phyloP scores from a whole-genome alignment of 2,113 vertebrate species.

The Ctenodactylus gundi region DNA sequence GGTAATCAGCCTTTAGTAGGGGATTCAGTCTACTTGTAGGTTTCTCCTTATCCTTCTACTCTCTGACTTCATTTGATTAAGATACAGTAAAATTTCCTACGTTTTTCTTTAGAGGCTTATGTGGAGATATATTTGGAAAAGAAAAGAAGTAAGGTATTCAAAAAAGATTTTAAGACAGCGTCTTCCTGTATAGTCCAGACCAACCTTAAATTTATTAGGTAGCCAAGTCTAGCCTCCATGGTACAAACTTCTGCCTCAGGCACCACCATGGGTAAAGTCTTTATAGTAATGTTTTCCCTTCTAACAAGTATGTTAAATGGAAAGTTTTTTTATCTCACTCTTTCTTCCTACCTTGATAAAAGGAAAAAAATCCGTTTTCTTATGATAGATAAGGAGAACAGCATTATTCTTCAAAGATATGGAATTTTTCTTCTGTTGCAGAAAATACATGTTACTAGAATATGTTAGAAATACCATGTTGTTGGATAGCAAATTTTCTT shows the following conservation, averaged over 20 bases:
- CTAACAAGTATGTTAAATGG: neutral
- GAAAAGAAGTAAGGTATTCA: neutral
- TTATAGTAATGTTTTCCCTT: neutral
- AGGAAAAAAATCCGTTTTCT: neutral
- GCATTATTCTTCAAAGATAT: neutral
- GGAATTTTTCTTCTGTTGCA: neutral
- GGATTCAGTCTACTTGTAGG: neutral
- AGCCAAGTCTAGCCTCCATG: neutral
- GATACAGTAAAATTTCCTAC: neutral
- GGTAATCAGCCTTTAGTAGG: neutral
- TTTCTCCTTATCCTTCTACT: neutral
- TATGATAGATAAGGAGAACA: neutral
- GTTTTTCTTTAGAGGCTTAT: neutral
- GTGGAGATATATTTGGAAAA: neutral
- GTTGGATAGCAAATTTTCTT: neutral
- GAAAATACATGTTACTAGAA: neutral
- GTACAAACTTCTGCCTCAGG: neutral
- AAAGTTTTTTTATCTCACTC: neutral
- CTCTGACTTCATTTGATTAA: constrained; percentile 12
- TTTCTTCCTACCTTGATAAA: constrained; percentile 26
- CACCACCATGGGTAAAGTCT: neutral
- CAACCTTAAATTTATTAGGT: neutral
- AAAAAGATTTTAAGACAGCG: neutral
- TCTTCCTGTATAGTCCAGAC: neutral
- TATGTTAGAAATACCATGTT: neutral